A percentile compares a stretch with the other conserved stretches of the same genome.
Evolutionary conservation across 2,113 vertebrate species (phyloP).

Genomic region (Camelus dromedarius): DNA sequence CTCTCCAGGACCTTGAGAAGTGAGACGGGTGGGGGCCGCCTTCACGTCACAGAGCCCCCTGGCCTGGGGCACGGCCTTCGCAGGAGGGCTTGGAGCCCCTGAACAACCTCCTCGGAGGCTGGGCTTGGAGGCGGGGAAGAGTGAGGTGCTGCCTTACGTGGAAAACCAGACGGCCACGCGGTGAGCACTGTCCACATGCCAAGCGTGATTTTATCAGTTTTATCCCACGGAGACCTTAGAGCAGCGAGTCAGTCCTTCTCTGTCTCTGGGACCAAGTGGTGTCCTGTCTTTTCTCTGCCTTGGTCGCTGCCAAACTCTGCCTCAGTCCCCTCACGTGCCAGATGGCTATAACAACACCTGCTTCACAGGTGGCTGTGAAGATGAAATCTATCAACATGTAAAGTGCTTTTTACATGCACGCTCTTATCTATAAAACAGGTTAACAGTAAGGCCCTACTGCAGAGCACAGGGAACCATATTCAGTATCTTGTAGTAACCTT

Average conservation of each 20-base stretch:
- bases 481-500: too few species aligned
- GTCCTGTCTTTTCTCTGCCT: background rate
- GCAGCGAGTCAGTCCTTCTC: background rate
- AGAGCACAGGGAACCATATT: too few species aligned
- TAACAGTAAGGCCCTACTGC: too few species aligned
- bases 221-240: background rate
- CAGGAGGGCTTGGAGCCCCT: background rate
- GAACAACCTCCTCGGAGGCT: background rate
- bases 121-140: accelerated
- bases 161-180: background rate
- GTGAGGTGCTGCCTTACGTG: background rate
- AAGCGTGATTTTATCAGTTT: background rate
- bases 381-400: background rate
- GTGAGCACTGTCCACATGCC: accelerated
- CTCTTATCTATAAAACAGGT: too few species aligned
- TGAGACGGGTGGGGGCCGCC: background rate
- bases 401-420: background rate
- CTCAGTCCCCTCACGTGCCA: background rate
- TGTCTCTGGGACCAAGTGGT: background rate
- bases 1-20: background rate
- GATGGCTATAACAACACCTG: background rate
- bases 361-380: background rate
- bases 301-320: background rate
- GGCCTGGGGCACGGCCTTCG: background rate
- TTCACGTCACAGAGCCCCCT: background rate